Percentiles rank a stretch among this genome's conserved stretches.
Evolutionary conservation across 2,113 vertebrate species (phyloP).

Genomic region (Narcine bancroftii): DNA sequence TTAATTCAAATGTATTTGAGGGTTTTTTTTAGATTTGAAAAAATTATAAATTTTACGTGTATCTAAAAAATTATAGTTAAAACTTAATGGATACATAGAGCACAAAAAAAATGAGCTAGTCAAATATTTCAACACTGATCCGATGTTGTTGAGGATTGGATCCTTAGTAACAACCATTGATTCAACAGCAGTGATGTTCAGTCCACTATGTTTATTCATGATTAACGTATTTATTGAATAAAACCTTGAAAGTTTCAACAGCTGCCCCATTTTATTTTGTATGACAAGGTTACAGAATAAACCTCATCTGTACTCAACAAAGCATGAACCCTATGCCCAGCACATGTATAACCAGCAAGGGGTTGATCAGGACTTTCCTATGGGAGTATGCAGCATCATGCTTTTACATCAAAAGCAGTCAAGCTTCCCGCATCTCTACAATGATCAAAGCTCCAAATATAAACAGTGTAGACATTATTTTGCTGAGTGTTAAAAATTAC

Average conservation of each 20-base stretch:
- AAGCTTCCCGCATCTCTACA: background rate
- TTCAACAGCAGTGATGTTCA: background rate
- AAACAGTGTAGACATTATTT: background rate
- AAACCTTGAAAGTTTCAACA: slow-evolving; percentile 6
- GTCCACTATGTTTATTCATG: slow-evolving; percentile 5
- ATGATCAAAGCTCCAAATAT: background rate
- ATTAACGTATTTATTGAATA: slow-evolving; percentile 3
- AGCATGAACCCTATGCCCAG: background rate
- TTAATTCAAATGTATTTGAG: background rate
- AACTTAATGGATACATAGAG: background rate
- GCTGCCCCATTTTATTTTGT: background rate
- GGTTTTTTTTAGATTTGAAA: background rate
- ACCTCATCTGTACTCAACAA: background rate
- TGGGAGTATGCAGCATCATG: background rate
- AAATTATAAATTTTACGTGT: background rate
- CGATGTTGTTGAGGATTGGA: background rate
- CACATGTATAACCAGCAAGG: background rate
- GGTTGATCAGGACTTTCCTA: background rate
- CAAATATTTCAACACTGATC: background rate
- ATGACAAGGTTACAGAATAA: background rate
- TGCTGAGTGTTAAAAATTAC: background rate
- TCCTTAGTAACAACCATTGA: background rate
- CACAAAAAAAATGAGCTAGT: background rate
- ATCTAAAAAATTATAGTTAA: background rate
- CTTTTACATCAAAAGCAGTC: background rate